A percentile compares a stretch with the other conserved stretches of the same genome.
These are phyloP conservation scores for Phengaris alcon DNA, from an alignment of 2,888 invertebrate species.

Conservation along the genomic window DNA sequence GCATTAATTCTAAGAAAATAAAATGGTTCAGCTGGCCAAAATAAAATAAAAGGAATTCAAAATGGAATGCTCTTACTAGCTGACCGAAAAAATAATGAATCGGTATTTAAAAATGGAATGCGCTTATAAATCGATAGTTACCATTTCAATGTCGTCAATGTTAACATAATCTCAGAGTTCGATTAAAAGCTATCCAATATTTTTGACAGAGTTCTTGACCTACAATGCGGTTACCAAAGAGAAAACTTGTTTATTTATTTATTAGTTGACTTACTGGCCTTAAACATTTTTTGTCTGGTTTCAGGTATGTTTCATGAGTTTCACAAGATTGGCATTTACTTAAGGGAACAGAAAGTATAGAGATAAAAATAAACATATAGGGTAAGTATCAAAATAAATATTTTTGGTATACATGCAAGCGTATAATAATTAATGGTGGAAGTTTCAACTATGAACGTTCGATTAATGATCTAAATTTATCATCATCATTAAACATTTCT, in stretches of 20 bases:
- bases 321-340: not conserved
- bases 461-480: too few relatives aligned
- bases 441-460: too few relatives aligned
- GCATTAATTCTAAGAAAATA: too few relatives aligned
- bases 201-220: conserved; percentile 34
- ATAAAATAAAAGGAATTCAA: too few relatives aligned
- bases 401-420: too few relatives aligned
- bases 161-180: not conserved
- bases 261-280: conserved; percentile 16
- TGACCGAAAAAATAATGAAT: not conserved
- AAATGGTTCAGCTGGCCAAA: too few relatives aligned
- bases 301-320: conserved; percentile 24
- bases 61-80: not conserved
- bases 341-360: not conserved
- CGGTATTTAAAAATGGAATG: not conserved
- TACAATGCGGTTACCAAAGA: conserved; percentile 25
- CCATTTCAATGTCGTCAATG: conserved; percentile 14
- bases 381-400: not conserved
- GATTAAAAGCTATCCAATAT: conserved; percentile 23
- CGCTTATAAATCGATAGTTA: not conserved
- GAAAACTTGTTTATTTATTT: conserved; percentile 25
- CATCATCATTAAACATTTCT: too few relatives aligned
- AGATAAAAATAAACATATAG: not conserved
- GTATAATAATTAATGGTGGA: too few relatives aligned
- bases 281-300: conserved; percentile 18